phyloP scores from a whole-genome alignment of 2,888 invertebrate species.

The Nephrocerus scutellatus region DNA sequence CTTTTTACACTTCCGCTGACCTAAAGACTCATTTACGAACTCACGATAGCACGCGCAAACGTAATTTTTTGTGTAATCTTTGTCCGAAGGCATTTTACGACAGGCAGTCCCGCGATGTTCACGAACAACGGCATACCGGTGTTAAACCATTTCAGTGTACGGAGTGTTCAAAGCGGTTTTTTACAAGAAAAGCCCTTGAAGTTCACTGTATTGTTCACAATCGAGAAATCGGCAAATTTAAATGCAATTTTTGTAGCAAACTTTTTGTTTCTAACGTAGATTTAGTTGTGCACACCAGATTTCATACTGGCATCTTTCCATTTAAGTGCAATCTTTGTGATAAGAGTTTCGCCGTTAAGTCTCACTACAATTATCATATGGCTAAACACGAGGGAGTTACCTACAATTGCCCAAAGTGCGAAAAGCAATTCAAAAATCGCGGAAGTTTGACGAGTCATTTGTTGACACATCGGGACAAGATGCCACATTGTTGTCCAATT shows the following conservation, averaged over 20 bases:
- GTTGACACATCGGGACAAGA: constrained; percentile 15
- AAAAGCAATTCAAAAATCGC: constrained; percentile 19
- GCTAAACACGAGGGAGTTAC: constrained; percentile 20
- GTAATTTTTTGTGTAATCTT: constrained; percentile 9
- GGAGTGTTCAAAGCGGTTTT: constrained; percentile 16
- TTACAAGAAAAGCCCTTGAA: constrained; percentile 17
- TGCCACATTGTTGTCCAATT: constrained; percentile 17
- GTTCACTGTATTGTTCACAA: constrained; percentile 19
- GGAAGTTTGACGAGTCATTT: constrained; percentile 17
- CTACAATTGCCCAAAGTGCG: constrained; percentile 19
- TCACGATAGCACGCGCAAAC: constrained; percentile 13
- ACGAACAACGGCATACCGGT: constrained; percentile 15
- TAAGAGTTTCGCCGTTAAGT: constrained; percentile 20
- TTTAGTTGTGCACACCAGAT: constrained; percentile 20
- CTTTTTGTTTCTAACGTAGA: constrained; percentile 19
- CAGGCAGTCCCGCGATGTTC: constrained; percentile 18
- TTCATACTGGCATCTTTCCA: constrained; percentile 22
- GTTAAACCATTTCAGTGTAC: constrained; percentile 13
- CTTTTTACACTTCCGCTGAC: constrained; percentile 13
- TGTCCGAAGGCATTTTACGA: constrained; percentile 19
- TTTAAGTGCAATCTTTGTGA: constrained; percentile 17
- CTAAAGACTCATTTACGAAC: constrained; percentile 18
- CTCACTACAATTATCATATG: constrained; percentile 21
- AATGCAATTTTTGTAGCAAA: constrained; percentile 17
- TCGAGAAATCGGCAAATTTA: constrained; percentile 14